Percentiles rank a stretch among this genome's conserved stretches.
Evolutionary conservation across 2,113 vertebrate species (phyloP).

Genomic region (Chloropsis cyanopogon): DNA sequence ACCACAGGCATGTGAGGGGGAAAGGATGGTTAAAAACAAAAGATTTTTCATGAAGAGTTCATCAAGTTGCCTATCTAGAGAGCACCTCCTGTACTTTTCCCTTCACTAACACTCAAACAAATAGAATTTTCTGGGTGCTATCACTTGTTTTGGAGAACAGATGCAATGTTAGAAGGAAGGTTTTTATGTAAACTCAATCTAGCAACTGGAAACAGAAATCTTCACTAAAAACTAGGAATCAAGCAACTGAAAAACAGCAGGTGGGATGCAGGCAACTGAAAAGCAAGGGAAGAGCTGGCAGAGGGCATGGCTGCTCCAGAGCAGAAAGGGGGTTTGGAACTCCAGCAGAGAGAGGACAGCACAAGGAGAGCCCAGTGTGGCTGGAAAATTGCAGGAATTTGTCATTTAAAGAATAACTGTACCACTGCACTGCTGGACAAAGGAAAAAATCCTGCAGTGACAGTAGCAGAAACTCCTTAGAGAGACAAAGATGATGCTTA

Average conservation of each 20-base stretch:
- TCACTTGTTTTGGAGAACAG: not conserved
- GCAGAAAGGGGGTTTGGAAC: not conserved
- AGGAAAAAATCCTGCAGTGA: not conserved
- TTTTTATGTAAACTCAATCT: not conserved
- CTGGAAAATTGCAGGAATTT: not conserved
- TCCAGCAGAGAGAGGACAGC: not conserved
- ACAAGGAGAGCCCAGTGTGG: not conserved
- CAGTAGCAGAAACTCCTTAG: not conserved
- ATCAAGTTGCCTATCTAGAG: not conserved
- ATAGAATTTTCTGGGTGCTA: not conserved
- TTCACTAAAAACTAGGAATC: not conserved
- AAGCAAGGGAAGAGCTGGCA: not conserved
- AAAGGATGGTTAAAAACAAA: not conserved
- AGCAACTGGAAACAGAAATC: not conserved
- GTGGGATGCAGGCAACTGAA: not conserved
- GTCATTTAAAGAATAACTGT: not conserved
- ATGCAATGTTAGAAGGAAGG: not conserved
- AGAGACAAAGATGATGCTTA: not conserved
- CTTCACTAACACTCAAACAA: not conserved
- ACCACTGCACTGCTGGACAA: not conserved
- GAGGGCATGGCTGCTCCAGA: not conserved
- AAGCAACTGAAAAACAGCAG: not conserved
- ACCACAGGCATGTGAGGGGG: not conserved
- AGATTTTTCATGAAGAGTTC: not conserved
- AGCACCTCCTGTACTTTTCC: not conserved